Base-by-base conservation (phyloP, 2,888 invertebrate genomes). In the Sabatieria punctata region DNA sequence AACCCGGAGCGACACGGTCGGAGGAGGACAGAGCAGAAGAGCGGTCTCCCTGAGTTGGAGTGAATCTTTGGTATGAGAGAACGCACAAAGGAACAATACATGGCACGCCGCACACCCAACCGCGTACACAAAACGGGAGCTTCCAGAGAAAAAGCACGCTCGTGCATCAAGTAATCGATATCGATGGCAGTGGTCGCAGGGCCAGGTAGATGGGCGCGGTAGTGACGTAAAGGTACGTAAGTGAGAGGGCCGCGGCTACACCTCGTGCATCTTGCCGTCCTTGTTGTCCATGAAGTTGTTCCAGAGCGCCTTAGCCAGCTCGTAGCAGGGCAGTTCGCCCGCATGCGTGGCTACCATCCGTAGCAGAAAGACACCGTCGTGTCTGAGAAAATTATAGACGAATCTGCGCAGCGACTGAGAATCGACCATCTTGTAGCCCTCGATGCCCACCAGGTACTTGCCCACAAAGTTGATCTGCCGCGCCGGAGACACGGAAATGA, bases 351-450 rank as follows among this genome's bases (percentile, higher is more conserved):
- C 63, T 19, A 61, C 61, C 63, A 63, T 63, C 30, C 63, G 57
- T 39, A 63, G 54, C 26, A 63, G 54, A 51, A 63, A 63, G 18
- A 63, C 63, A 23, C 63, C 63, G 49, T 63, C 63, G 52, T 64
- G 63, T 49, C 59, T 48, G 23, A 63, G 55, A 43, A 63, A 63
- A 48, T 61, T 60, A 49, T 60, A 59, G 22, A 63, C 63, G 49
- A 63, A 63, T 36, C 63, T 51, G 37, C 63, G 43, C 24, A 63
- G 48, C 18, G 60, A 59, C 49, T 63, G 63, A 27, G 60, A 59
- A 52, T 63, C 63, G 35, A 64, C 64, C 62, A 64, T 63, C 47
- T 63, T 65, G 54, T 63, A 64, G 43, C 63, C 63, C 48, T 64
- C 64, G 43, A 64, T 62, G 39, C 64, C 64, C 22, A 60, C 59